Evolutionary conservation across 35 echinoderm and acorn worm genomes (phyloP), one percentile per base, ranked within the genome.

Genomic region (Holothuria glaberrima): DNA sequence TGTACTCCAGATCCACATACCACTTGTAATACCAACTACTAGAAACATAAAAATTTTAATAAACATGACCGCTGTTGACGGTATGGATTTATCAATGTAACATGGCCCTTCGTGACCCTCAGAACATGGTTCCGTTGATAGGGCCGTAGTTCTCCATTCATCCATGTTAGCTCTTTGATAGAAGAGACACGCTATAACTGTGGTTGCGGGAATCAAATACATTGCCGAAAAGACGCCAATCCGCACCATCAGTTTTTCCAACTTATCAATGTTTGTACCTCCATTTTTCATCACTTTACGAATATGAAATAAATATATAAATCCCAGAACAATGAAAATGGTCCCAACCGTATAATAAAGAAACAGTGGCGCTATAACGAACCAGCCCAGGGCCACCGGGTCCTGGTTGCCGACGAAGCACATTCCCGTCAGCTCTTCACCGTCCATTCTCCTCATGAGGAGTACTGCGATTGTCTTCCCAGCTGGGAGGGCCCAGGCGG

Each of bases 1-100:
- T 21, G 97, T 88, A 77, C 97, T 99, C 89, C 93, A 99, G 29
- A 99, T 95, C 97, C 97, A 99, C 97, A 99, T 99, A 4, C 93
- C 97, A 61, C 97, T 95, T 1, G 97, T 99, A 48, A 99, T 99
- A 22, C 97, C 97, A 7, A 99, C 93, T 0, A 98, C 96, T 46
- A 98, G 67, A 30, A 94, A 75, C 96, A 98, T 98, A 56, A 98
- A 98, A 18, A 93, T 91, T 64, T 98, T 98, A 24, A 98, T 91
- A 0, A 89, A 78, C 30, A 98, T 70, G 2, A 98, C 92, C 5
- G 96, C 93, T 12, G 91, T 93, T 19, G 90, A 94, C 1, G 96
- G 96, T 30, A 98, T 98, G 5, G 93, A 94, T 38, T 92, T 74
- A 21, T 81, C 88, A 59, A 98, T 88, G 64, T 41, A 22, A 83